A percentile compares a stretch with the other conserved stretches of the same genome.
phyloP scores from a whole-genome alignment of 1,140 invertebrate genomes.

The Heliconius congener region DNA sequence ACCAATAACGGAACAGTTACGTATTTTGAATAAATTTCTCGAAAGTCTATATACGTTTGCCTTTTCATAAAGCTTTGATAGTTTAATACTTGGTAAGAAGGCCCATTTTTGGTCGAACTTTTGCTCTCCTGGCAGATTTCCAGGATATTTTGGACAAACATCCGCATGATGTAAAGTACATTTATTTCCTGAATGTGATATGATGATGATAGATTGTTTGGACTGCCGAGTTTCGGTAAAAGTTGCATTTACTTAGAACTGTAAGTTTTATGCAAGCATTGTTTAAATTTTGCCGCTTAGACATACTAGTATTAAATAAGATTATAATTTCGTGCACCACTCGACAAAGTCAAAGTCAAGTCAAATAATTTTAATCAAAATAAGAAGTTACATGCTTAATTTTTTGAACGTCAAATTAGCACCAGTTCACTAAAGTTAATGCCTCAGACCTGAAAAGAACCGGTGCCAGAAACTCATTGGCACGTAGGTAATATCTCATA shows the following conservation, averaged over 20 bases:
- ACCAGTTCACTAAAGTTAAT: too few relatives aligned
- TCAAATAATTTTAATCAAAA: too few relatives aligned
- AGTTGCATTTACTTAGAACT: background rate
- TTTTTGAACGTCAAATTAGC: too few relatives aligned
- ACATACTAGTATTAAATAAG: too few relatives aligned
- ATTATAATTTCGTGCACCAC: background rate
- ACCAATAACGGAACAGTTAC: background rate
- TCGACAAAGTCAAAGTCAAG: too few relatives aligned
- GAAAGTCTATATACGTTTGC: background rate
- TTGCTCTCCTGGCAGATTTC: constrained; percentile 1
- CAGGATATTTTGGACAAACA: constrained; percentile 15
- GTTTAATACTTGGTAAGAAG: background rate
- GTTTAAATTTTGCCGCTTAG: background rate
- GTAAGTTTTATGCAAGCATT: background rate
- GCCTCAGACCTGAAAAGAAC: too few relatives aligned
- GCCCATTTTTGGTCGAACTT: background rate
- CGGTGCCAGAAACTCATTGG: too few relatives aligned
- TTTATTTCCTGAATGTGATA: constrained; percentile 12
- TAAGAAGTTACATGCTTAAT: too few relatives aligned
- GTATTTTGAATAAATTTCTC: constrained; percentile 10
- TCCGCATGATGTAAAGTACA: constrained; percentile 8
- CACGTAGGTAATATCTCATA: too few relatives aligned
- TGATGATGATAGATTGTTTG: constrained; percentile 5
- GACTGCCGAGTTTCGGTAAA: background rate
- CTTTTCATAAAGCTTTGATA: background rate